Percentiles rank a stretch among this genome's conserved stretches.
phyloP scores from a whole-genome alignment of 2,888 invertebrate species.

The Zaprionus bogoriensis region DNA sequence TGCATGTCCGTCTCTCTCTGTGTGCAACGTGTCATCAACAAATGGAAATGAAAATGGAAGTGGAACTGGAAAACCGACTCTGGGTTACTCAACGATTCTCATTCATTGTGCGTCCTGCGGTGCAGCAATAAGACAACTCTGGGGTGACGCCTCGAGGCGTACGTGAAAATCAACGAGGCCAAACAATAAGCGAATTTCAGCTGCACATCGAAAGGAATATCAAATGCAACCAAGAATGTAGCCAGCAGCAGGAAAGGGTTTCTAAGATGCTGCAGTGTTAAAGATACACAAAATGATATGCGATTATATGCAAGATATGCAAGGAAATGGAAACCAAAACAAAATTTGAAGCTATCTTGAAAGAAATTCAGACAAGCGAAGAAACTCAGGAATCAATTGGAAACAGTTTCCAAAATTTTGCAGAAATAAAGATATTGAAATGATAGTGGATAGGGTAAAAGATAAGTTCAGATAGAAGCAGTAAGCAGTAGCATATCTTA shows the following conservation, averaged over 20 bases:
- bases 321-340: too few relatives aligned
- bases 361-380: too few relatives aligned
- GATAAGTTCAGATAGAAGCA: too few relatives aligned
- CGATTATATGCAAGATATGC: too few relatives aligned
- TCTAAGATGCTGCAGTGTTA: background rate
- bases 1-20: constrained; percentile 5
- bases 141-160: constrained; percentile 1
- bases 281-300: too few relatives aligned
- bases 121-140: constrained; percentile 16
- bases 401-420: too few relatives aligned
- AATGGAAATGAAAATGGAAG: constrained; percentile 30
- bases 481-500: too few relatives aligned
- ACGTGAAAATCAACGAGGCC: background rate
- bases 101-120: constrained; percentile 46
- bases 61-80: too few relatives aligned
- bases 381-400: too few relatives aligned
- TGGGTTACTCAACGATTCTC: constrained; percentile 36
- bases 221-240: background rate
- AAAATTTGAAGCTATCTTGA: too few relatives aligned
- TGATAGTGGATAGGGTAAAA: too few relatives aligned
- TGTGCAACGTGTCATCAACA: constrained; percentile 53
- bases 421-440: too few relatives aligned
- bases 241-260: background rate
- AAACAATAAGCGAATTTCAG: constrained; percentile 24
- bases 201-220: constrained; percentile 8